Conservation (phyloP, 2,888 invertebrate genomes). For the Sphaerophoria rueppellii region DNA sequence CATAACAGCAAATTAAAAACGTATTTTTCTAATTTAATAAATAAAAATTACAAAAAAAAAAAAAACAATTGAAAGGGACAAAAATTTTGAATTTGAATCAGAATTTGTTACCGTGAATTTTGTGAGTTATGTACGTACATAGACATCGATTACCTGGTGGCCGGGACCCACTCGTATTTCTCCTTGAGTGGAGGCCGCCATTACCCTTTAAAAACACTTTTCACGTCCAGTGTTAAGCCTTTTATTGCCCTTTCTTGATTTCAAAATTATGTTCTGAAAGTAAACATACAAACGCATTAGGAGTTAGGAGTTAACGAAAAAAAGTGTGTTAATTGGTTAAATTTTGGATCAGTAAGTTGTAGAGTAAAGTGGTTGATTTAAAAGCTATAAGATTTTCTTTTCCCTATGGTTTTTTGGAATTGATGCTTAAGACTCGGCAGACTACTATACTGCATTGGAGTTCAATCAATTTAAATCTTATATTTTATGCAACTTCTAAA, state of each 20-base stretch:
- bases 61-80: conserved; percentile 67
- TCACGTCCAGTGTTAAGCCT: conserved; percentile 82
- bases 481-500: too few species aligned
- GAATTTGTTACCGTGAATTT: conserved; percentile 83
- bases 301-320: neutral
- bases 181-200: conserved; percentile 88
- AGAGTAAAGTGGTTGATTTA: too few species aligned
- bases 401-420: too few species aligned
- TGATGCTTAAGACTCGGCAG: too few species aligned
- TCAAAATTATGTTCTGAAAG: conserved; percentile 79
- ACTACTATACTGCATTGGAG: too few species aligned
- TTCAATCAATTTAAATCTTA: too few species aligned
- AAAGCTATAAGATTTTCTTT: too few species aligned
- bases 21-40: conserved; percentile 50
- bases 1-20: conserved; percentile 57
- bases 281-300: conserved; percentile 44
- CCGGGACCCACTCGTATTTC: conserved; percentile 90
- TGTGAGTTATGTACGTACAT: conserved; percentile 85
- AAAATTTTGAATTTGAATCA: conserved; percentile 76
- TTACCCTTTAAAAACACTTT: conserved; percentile 83
- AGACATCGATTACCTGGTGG: conserved; percentile 88
- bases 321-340: too few species aligned
- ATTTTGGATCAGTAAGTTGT: too few species aligned
- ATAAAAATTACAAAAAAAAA: conserved; percentile 73
- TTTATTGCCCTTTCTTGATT: conserved; percentile 81